Conservation (phyloP, 2,797 vertebrate genomes). For the Crenuchus spilurus region DNA sequence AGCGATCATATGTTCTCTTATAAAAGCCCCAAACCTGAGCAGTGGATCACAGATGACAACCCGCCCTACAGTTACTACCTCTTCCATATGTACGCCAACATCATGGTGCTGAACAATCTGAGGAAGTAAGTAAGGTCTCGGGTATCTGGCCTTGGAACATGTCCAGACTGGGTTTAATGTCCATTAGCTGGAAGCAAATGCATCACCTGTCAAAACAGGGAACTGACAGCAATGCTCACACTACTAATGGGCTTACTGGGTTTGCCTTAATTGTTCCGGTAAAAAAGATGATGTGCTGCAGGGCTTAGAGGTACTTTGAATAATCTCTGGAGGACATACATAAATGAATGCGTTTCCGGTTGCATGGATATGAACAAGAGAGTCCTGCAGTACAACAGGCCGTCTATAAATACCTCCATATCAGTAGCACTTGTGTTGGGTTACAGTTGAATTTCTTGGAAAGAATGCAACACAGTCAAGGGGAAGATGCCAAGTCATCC, state of each 20-base stretch:
- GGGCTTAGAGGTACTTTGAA: conserved; percentile 24
- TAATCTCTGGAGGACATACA: conserved; percentile 11
- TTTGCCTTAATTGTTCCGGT: conserved; percentile 22
- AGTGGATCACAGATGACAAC: conserved; percentile 90
- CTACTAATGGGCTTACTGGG: neutral
- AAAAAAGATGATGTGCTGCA: neutral
- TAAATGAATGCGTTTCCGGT: conserved; percentile 15
- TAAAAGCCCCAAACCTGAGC: conserved; percentile 91
- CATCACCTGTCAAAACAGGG: neutral
- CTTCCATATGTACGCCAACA: conserved; percentile 97
- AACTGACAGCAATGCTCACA: neutral
- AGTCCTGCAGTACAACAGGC: conserved; percentile 8
- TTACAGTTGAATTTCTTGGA: conserved; percentile 35
- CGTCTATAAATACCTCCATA: conserved; percentile 46
- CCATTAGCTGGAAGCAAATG: neutral
- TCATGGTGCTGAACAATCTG: conserved; percentile 97
- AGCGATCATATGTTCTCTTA: conserved; percentile 96
- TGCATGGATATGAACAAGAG: neutral
- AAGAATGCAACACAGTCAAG: conserved; percentile 2
- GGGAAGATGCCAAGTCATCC: conserved; percentile 7
- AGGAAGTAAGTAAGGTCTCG: conserved; percentile 80
- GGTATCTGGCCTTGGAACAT: neutral
- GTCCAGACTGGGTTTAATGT: neutral
- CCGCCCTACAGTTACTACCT: conserved; percentile 97
- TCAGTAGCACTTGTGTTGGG: conserved; percentile 29